phyloP scores from a whole-genome alignment of 2,888 invertebrate species.

The Andrena haemorrhoa region DNA sequence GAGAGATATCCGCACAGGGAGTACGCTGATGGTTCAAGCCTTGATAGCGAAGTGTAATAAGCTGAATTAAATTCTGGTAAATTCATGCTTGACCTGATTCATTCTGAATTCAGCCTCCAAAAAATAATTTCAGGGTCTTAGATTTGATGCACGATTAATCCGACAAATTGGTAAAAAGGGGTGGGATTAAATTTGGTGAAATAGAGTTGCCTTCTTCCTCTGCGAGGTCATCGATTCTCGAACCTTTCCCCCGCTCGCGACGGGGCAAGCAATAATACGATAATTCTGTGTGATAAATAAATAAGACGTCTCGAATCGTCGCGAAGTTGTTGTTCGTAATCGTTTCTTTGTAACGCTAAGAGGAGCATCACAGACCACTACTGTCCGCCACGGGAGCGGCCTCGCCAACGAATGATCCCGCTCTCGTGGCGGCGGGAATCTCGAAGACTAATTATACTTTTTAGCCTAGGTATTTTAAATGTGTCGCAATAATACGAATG shows the following conservation, averaged over 20 bases:
- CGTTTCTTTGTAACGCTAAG: conserved; percentile 48
- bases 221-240: conserved; percentile 14
- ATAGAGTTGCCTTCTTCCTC: conserved; percentile 1
- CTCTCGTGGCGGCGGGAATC: neutral
- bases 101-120: no score
- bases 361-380: conserved; percentile 4
- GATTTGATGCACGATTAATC: neutral
- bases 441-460: conserved; percentile 40
- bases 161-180: neutral
- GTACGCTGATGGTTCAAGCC: no score
- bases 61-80: no score
- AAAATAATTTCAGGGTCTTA: neutral
- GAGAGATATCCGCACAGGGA: no score
- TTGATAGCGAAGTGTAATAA: no score
- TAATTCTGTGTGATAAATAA: conserved; percentile 57
- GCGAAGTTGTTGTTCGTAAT: conserved; percentile 41
- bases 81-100: no score
- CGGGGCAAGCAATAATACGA: conserved; percentile 63
- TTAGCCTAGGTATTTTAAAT: conserved; percentile 54
- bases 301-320: conserved; percentile 33
- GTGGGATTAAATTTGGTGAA: neutral
- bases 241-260: conserved; percentile 21
- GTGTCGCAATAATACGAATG: conserved; percentile 54
- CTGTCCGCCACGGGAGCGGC: neutral
- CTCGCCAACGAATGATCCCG: neutral